phyloP scores from a whole-genome alignment of 2,797 vertebrate genomes.

The Bufotes viridis region DNA sequence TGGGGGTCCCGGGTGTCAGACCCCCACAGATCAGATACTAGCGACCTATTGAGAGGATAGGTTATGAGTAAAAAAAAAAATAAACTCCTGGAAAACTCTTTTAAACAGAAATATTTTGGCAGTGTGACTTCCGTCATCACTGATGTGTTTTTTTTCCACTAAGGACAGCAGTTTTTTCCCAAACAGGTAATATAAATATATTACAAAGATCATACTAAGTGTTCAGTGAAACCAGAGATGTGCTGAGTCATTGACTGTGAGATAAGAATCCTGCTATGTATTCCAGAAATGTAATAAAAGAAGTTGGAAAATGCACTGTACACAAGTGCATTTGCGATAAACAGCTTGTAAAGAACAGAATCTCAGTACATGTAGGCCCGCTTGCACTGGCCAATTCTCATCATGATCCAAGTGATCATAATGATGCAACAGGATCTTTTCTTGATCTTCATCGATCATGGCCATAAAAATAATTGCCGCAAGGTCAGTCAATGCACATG shows the following conservation, averaged over 20 bases:
- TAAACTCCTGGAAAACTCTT: too few species aligned
- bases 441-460: too few species aligned
- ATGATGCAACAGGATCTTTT: background rate
- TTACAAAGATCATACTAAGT: background rate
- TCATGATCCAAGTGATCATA: background rate
- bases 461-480: too few species aligned
- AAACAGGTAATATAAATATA: background rate
- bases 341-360: background rate
- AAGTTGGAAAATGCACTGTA: background rate
- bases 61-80: too few species aligned
- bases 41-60: too few species aligned
- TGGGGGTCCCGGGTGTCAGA: too few species aligned
- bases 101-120: background rate
- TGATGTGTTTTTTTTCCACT: background rate
- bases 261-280: constrained; percentile 10
- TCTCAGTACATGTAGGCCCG: background rate
- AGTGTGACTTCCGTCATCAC: background rate
- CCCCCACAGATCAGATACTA: too few species aligned
- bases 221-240: background rate
- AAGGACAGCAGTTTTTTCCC: background rate
- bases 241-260: constrained; percentile 15
- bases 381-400: background rate
- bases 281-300: background rate
- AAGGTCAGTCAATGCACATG: too few species aligned
- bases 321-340: background rate